These are phyloP conservation scores for Origma solitaria DNA, from an alignment of 2,113 vertebrate genomes.

Conservation along the genomic window DNA sequence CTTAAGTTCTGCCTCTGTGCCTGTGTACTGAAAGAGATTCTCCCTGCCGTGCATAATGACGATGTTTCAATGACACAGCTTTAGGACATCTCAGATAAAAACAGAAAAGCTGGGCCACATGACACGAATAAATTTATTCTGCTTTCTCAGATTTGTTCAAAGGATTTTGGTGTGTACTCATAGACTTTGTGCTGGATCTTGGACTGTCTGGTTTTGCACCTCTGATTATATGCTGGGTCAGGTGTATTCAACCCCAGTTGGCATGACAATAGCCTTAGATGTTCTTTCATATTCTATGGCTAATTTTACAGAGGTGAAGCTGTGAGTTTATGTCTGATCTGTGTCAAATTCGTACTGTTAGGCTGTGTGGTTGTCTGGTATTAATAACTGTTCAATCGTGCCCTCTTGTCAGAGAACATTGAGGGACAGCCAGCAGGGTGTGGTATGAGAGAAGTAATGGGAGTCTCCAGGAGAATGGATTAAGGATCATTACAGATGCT, in stretches of 20 bases:
- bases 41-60: neutral
- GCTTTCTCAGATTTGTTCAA: neutral
- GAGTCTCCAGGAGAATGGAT: neutral
- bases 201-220: neutral
- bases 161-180: neutral
- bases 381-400: rapidly evolving
- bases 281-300: neutral
- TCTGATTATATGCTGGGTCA: neutral
- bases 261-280: neutral
- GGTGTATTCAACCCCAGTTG: neutral
- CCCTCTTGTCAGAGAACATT: neutral
- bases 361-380: neutral
- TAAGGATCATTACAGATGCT: neutral
- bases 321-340: neutral
- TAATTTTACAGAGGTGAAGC: neutral
- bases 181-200: neutral
- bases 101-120: neutral
- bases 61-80: neutral
- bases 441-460: neutral
- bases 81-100: neutral
- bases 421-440: neutral
- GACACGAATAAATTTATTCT: neutral
- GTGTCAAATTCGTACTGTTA: neutral
- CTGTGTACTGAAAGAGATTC: neutral
- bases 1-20: neutral